Base-by-base conservation (phyloP, 2,888 invertebrate genomes). In the Ariolimax columbianus region DNA sequence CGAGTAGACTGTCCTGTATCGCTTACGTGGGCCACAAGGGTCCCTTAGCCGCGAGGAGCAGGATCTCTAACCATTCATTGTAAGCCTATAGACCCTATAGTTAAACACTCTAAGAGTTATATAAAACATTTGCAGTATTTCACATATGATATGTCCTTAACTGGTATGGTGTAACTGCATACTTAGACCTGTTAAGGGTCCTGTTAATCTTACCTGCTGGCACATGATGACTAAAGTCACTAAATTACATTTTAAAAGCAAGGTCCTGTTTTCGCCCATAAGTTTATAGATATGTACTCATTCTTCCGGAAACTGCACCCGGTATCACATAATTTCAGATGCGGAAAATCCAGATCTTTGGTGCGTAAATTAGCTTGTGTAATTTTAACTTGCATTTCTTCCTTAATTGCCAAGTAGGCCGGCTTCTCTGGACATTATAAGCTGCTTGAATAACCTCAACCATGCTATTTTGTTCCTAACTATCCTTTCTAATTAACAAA, bases 161-260 rank as follows among this genome's bases (percentile, higher is more conserved):
- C 47, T 47, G 7, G 47, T 47, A 14, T 11, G 47, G 14, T 47
- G 7, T 11, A 47, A 11, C 47, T 47, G 47, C 14, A 47, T 14
- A 47, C 7, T 47, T 11, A 11, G 7, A 47, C 3, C 17, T 55
- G 55, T 17, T 55, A 55, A 2, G 3, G 11, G 30, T 63, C n/a
- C 11, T 7, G 4, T 63, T 63, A 63, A 30, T 63, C 63, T 63
- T 38, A 47, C n/a, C 43, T 9, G 0, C 47, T 4, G 9, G 38
- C 30, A 47, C 73, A 47, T 26, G 47, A 2, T 19, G 47, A 47
- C 47, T 36, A 38, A 70, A 70, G 63, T 63, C n/a, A 30, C 63
- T n/a, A 63, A 63, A 63, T 63, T 63, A 63, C n/a, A 63, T 63
- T 63, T 63, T 63, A 63, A 63, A n/a, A 63, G 23, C 63, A 63